Percentiles rank a stretch among this genome's conserved stretches.
Evolutionary conservation across 2,113 vertebrate species (phyloP).

Genomic region (Paramormyrops kingsleyae): DNA sequence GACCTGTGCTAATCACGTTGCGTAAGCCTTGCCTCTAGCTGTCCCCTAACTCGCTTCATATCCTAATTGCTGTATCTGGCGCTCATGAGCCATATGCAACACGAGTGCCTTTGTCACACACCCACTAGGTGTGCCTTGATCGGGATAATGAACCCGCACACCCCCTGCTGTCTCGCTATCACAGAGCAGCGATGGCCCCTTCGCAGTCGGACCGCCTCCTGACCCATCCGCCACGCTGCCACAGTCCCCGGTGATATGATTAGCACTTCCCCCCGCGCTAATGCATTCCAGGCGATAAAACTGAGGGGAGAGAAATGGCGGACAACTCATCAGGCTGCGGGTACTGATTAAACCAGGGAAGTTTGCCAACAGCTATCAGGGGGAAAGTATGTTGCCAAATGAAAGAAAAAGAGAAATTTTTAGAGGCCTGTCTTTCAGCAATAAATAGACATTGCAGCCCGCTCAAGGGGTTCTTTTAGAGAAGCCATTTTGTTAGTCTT

Average conservation of each 20-base stretch:
- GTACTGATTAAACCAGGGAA: conserved; percentile 15
- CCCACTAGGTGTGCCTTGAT: background rate
- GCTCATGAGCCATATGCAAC: no score
- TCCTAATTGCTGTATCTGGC: background rate
- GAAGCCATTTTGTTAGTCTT: conserved; percentile 16
- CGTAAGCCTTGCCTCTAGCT: background rate
- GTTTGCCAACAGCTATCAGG: conserved; percentile 18
- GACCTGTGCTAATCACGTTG: background rate
- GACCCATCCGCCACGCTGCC: background rate
- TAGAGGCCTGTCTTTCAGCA: conserved; percentile 18
- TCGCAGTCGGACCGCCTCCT: background rate
- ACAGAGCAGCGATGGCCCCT: background rate
- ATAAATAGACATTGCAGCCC: background rate
- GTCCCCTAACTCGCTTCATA: background rate
- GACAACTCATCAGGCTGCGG: conserved; percentile 1
- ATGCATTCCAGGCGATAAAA: conserved; percentile 14
- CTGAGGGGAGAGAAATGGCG: background rate
- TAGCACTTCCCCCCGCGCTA: background rate
- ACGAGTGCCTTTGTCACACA: background rate
- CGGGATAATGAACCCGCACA: background rate
- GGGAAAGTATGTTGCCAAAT: conserved; percentile 17
- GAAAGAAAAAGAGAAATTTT: conserved; percentile 1
- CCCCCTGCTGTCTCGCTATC: background rate
- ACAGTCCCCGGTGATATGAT: background rate
- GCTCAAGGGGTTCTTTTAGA: background rate